phyloP scores from a whole-genome alignment of 2,888 invertebrate species.

The Diadegma fenestrale region DNA sequence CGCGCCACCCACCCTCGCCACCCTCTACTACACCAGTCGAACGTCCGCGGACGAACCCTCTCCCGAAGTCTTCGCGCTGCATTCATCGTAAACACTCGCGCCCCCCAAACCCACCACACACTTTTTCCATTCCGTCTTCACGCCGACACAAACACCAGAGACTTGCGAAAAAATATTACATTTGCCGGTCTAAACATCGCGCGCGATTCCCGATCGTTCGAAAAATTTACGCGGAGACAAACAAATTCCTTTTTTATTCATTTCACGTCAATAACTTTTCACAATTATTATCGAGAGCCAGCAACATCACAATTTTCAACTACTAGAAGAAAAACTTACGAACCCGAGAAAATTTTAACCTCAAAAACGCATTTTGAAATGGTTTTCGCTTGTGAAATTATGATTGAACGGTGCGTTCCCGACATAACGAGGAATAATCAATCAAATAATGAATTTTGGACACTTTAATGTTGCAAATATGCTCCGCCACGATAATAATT shows the following conservation, averaged over 20 bases:
- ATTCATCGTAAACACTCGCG: not conserved
- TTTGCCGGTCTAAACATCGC: not conserved
- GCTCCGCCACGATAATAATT: too few relatives aligned
- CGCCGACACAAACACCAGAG: not conserved
- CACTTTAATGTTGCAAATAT: too few relatives aligned
- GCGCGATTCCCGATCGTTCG: not conserved
- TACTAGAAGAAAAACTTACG: not conserved
- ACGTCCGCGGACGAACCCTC: conserved; percentile 38
- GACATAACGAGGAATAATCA: too few relatives aligned
- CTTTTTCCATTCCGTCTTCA: not conserved
- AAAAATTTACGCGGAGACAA: not conserved
- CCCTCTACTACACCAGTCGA: conserved; percentile 5
- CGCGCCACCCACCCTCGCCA: conserved; percentile 41
- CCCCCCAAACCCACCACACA: not conserved
- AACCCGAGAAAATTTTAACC: not conserved
- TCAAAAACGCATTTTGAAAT: not conserved
- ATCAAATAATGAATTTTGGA: too few relatives aligned
- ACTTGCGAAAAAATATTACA: not conserved
- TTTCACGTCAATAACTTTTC: not conserved
- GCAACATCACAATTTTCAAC: not conserved
- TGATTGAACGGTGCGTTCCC: too few relatives aligned
- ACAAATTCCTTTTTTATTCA: not conserved
- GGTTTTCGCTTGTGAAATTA: too few relatives aligned
- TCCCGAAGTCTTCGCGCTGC: not conserved
- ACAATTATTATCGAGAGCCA: not conserved